Base-by-base conservation (phyloP, 2,797 vertebrate species). In the Pangasius larnaudii region DNA sequence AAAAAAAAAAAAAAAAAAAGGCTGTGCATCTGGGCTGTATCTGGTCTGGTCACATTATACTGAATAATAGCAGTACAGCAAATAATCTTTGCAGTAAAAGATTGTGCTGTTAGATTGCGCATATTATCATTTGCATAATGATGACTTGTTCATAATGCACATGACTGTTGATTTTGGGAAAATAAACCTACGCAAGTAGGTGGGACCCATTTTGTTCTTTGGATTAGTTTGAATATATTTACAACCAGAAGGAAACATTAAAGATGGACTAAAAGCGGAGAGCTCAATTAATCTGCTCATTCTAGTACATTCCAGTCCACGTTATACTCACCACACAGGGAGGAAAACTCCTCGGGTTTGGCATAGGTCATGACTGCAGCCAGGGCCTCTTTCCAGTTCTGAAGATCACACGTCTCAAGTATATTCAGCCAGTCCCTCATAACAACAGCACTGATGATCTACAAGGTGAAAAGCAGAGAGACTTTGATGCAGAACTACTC, bases 401-500 rank as follows among this genome's bases (percentile, higher is more conserved):
- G 96, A 92, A 99, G 96, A 51, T 99, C 97, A 89, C 98, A 99
- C 0, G 97, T 98, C 91, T 96, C 95, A 82, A 99, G 95, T 91
- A 99, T 96, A 88, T 99, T 98, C 18, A 95, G 95, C 98, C 97
- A 99, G 93, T 99, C 98, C 91, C 97, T 98, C 85, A 95, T 97
- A 90, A 99, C 98, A 87, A 99, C 99, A 1, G 98, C 98, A 86
- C 97, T 98, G 93, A 99, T 98, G 87, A 99, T 96, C 99, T 99
- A 36, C 51, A 86, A 58, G 9, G n/a, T 30, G 46, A 77, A 58
- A 79, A 13, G 39, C 16, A 56, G 42, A 61, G 1, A 36, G 8
- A 33, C 67, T 51, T 53, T 7, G 7, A 53, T 4, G 3, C 1
- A 53, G 4, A 13, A 5, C n/a, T 8, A 46, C 3, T 53, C 11